Base-by-base conservation (phyloP, 2,113 vertebrate species). In the Eurypyga helias region DNA sequence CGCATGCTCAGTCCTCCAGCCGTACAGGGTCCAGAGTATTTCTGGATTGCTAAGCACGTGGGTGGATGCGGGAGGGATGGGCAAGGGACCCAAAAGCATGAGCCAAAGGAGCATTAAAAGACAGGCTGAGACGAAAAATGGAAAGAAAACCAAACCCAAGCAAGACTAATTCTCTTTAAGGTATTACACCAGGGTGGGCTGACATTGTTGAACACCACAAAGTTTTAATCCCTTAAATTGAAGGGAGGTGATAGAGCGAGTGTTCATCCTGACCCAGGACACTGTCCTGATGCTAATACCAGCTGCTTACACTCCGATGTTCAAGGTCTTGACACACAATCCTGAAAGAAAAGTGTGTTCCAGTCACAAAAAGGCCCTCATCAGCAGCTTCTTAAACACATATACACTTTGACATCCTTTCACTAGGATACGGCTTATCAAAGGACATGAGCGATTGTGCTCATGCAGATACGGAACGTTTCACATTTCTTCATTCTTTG, bases 1-100 rank as follows among this genome's bases (percentile, higher is more conserved):
- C 5, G 11, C 17, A 61, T 1, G 3, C 19, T 38, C 58, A 4
- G 23, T 48, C 17, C 6, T 60, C 21, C 1, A 0, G 28, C 2
- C 5, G 7, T 23, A 72, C 4, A 2, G 71, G 11, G 8, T 51
- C 24, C 3, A 4, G 71, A 76, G 84, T 3, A 19, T 26, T 91
- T 48, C 75, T 79, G 61, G 64, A 77, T 28, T 67, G 51, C 64
- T 77, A 2, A 6, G 13, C 20, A 20, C 0, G 1, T 13, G 54
- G 33, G 23, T 24, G 82, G 78, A 13, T 57, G 43, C 1, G 73
- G 46, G 69, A 80, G 38, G 17, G 72, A 51, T 7, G 20, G 76
- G 36, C 19, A 75, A 90, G 43, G n/a, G 13, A 75, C n/a, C n/a
- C n/a, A 29, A 86, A 75, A 67, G 38, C 28, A 36, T 1, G 0